Percentiles rank a stretch among this genome's conserved stretches.
These are phyloP conservation scores for Oreochromis tanganicae DNA, from an alignment of 2,113 vertebrate genomes.

Conservation along the genomic window DNA sequence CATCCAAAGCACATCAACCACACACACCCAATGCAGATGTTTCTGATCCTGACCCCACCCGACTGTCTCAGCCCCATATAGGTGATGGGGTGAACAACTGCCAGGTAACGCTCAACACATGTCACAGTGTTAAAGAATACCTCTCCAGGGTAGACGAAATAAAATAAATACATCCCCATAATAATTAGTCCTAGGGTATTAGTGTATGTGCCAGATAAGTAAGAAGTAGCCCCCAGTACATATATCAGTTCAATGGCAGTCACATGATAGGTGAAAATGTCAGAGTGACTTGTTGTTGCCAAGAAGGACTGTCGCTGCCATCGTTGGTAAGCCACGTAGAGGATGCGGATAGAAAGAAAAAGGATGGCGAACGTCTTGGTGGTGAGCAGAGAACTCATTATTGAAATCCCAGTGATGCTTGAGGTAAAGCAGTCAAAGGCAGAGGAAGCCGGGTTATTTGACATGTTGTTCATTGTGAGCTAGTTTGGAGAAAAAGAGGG, in stretches of 20 bases:
- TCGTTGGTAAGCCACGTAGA: background rate
- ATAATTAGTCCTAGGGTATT: too few species aligned
- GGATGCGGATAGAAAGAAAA: background rate
- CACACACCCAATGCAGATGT: background rate
- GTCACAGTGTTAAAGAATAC: background rate
- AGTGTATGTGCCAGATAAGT: too few species aligned
- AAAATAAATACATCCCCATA: too few species aligned
- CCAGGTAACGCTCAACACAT: background rate
- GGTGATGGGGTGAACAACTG: too few species aligned
- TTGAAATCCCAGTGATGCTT: background rate
- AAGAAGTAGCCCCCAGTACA: too few species aligned
- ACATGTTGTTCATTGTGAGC: background rate
- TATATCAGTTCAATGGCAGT: too few species aligned
- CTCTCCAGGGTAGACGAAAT: too few species aligned
- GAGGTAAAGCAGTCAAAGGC: background rate
- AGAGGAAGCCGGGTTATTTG: background rate
- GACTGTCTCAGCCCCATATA: background rate
- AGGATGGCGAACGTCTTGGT: background rate
- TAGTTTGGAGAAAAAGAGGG: background rate
- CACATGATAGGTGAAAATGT: too few species aligned
- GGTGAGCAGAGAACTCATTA: rapidly evolving
- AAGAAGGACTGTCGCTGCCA: background rate
- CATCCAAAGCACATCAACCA: background rate
- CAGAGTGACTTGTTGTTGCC: too few species aligned
- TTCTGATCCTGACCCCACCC: too few species aligned